These are phyloP conservation scores for Pipra filicauda DNA, from an alignment of 2,113 vertebrate genomes.

Conservation along the genomic window DNA sequence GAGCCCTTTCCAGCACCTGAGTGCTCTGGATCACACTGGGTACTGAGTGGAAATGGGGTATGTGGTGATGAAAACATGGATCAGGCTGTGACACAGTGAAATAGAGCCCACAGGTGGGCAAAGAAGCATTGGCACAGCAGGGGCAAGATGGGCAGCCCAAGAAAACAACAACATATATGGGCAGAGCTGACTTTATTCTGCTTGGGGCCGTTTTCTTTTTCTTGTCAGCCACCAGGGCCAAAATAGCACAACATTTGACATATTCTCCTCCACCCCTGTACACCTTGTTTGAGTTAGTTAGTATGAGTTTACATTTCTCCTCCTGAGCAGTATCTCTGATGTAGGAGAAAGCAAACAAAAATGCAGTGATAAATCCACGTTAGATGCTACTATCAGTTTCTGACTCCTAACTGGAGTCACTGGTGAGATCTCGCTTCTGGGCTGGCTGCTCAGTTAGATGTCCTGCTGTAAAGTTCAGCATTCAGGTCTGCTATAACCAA, in stretches of 20 bases:
- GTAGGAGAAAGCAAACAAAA: background rate
- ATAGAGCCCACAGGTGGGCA: background rate
- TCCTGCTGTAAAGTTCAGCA: slow-evolving; percentile 11
- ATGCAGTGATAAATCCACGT: background rate
- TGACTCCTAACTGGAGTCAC: background rate
- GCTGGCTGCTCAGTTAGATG: background rate
- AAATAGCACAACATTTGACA: background rate
- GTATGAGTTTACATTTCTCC: background rate
- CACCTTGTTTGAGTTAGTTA: background rate
- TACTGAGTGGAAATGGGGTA: background rate
- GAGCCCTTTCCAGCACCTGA: background rate
- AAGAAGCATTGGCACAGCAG: background rate
- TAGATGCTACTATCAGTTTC: background rate
- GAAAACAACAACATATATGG: accelerated
- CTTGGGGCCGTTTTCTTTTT: background rate
- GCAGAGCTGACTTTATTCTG: background rate
- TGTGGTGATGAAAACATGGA: background rate
- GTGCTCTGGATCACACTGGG: background rate
- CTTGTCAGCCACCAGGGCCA: background rate
- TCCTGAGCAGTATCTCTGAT: background rate
- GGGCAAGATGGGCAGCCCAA: background rate
- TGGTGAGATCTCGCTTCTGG: background rate
- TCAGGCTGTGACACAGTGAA: background rate
- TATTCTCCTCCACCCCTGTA: background rate
- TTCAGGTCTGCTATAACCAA: background rate